Evolutionary conservation across 2,113 vertebrate species (phyloP).

Genomic region (Xiphias gladius): DNA sequence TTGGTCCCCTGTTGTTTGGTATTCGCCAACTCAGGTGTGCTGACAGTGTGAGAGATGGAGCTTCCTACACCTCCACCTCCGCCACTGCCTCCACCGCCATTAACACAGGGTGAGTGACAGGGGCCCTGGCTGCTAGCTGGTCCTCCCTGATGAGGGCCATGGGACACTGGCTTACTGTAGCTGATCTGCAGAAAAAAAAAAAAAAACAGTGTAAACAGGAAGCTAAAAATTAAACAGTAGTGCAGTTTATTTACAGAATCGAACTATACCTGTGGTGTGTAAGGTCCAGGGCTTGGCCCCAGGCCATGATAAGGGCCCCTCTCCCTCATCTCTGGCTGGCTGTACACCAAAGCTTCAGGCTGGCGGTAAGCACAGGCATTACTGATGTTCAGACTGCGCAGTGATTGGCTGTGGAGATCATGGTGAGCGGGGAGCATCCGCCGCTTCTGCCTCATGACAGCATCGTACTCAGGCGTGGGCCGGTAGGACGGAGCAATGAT

Average conservation of each 20-base stretch:
- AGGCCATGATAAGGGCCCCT: conserved; percentile 80
- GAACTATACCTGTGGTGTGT: conserved; percentile 76
- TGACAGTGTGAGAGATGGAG: conserved; percentile 96
- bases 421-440: conserved; percentile 85
- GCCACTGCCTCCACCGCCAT: conserved; percentile 49
- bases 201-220: conserved; percentile 2
- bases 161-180: conserved; percentile 88
- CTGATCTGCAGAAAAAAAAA: conserved; percentile 75
- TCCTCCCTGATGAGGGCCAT: conserved; percentile 79
- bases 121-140: conserved; percentile 72
- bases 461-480: conserved; percentile 96
- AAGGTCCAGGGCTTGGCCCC: conserved; percentile 84
- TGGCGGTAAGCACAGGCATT: conserved; percentile 93
- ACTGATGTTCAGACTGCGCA: conserved; percentile 95
- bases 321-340: conserved; percentile 96
- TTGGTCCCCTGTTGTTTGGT: conserved; percentile 87
- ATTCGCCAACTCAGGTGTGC: conserved; percentile 94
- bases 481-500: conserved; percentile 96
- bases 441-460: conserved; percentile 94
- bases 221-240: neutral
- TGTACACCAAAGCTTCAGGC: conserved; percentile 93
- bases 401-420: conserved; percentile 94
- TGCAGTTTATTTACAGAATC: neutral
- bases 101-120: conserved; percentile 81
- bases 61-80: conserved; percentile 79